Evolutionary conservation across 2,797 vertebrate genomes (phyloP).

Genomic region (Amblyopsis hoosieri): DNA sequence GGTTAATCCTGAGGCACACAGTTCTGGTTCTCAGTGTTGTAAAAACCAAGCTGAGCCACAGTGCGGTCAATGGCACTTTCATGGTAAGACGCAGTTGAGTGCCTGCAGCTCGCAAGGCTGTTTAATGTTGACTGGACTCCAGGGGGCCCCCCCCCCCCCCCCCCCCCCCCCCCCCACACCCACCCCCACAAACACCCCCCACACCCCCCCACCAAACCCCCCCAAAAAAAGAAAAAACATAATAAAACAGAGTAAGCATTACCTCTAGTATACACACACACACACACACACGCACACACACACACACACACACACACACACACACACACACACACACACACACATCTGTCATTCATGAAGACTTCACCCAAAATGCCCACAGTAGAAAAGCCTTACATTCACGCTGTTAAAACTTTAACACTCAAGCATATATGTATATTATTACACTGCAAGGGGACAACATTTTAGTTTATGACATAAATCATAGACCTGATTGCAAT

Average conservation of each 20-base stretch:
- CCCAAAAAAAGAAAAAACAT: too few relatives aligned
- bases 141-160: too few relatives aligned
- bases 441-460: constrained; percentile 11
- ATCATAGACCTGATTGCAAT: background rate
- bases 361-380: constrained; percentile 46
- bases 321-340: background rate
- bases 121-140: constrained; percentile 52
- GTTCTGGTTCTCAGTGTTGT: constrained; percentile 19
- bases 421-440: background rate
- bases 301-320: constrained; percentile 30
- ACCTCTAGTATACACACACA: too few relatives aligned
- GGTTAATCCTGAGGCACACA: constrained; percentile 11
- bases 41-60: constrained; percentile 43
- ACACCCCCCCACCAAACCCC: too few relatives aligned
- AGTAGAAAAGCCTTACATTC: constrained; percentile 36
- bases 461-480: background rate
- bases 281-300: too few relatives aligned
- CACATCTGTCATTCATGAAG: too few relatives aligned
- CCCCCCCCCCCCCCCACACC: constrained; percentile 39
- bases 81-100: constrained; percentile 50
- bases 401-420: constrained; percentile 37
- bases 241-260: too few relatives aligned
- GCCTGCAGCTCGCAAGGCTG: constrained; percentile 55
- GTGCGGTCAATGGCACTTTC: constrained; percentile 55
- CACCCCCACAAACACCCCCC: too few relatives aligned